These are phyloP conservation scores for Drosophila carrolli DNA, from an alignment of 1,140 invertebrate genomes.

Conservation along the genomic window DNA sequence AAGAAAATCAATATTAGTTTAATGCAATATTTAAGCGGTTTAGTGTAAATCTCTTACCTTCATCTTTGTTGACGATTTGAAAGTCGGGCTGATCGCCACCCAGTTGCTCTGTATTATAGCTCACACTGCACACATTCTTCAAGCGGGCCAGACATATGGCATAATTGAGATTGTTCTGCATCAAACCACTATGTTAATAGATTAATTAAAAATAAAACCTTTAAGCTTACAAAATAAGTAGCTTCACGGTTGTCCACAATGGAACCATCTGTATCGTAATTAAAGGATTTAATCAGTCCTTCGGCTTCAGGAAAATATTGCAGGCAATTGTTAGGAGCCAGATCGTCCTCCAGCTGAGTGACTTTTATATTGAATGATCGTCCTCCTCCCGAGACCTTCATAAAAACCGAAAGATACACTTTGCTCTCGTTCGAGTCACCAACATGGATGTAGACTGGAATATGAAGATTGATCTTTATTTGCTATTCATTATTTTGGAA, in stretches of 20 bases:
- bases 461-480: too few relatives aligned
- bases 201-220: background rate
- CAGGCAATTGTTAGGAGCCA: constrained; percentile 88
- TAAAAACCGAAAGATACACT: constrained; percentile 88
- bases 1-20: background rate
- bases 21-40: background rate
- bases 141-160: constrained; percentile 89
- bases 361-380: constrained; percentile 89
- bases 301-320: constrained; percentile 88
- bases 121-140: constrained; percentile 88
- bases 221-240: constrained; percentile 86
- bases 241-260: constrained; percentile 85
- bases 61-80: constrained; percentile 88
- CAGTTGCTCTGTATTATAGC: constrained; percentile 87
- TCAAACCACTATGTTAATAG: constrained; percentile 19
- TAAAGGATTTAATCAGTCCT: constrained; percentile 89
- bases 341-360: constrained; percentile 85
- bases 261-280: constrained; percentile 87
- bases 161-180: constrained; percentile 92
- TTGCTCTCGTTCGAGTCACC: constrained; percentile 86
- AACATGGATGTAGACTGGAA: constrained; percentile 90
- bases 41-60: constrained; percentile 81
- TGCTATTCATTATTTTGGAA: background rate
- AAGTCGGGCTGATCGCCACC: constrained; percentile 86
- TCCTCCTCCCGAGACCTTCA: constrained; percentile 85